Conservation (phyloP, 2,113 vertebrate species). For the Grus americana region DNA sequence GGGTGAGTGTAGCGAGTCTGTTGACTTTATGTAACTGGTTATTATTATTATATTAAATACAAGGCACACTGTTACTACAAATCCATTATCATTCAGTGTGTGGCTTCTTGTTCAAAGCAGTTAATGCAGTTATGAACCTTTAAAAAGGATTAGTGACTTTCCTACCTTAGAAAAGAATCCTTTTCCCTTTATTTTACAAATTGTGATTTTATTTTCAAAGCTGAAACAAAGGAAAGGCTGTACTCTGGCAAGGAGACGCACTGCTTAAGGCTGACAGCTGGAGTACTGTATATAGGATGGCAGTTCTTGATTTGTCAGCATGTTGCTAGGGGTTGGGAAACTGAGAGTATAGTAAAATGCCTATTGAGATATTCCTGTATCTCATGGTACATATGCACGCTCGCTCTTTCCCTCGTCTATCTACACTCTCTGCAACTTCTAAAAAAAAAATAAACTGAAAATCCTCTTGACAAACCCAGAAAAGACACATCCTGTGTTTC, state of each 20-base stretch:
- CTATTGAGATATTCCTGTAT: constrained; percentile 24
- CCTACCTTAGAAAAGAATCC: neutral
- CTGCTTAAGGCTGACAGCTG: constrained; percentile 32
- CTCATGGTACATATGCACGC: neutral
- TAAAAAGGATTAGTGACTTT: constrained; percentile 20
- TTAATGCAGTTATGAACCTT: neutral
- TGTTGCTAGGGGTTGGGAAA: constrained; percentile 29
- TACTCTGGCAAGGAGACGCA: neutral
- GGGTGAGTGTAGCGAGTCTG: neutral
- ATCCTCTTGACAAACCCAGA: neutral
- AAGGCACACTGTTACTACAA: neutral
- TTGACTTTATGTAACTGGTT: neutral
- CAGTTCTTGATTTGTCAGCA: constrained; percentile 54
- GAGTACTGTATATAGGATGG: constrained; percentile 30
- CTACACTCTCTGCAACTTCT: neutral
- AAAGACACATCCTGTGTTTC: neutral
- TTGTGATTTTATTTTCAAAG: constrained; percentile 6
- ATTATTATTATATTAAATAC: constrained; percentile 28
- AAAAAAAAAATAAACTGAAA: neutral
- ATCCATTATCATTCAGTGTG: neutral
- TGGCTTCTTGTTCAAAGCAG: neutral
- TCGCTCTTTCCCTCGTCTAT: neutral
- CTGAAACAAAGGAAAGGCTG: constrained; percentile 34
- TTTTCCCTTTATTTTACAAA: constrained; percentile 11
- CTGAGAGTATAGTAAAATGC: neutral